These are phyloP conservation scores for Loris lydekkerianus DNA, from an alignment of 2,797 vertebrate species.

Conservation along the genomic window DNA sequence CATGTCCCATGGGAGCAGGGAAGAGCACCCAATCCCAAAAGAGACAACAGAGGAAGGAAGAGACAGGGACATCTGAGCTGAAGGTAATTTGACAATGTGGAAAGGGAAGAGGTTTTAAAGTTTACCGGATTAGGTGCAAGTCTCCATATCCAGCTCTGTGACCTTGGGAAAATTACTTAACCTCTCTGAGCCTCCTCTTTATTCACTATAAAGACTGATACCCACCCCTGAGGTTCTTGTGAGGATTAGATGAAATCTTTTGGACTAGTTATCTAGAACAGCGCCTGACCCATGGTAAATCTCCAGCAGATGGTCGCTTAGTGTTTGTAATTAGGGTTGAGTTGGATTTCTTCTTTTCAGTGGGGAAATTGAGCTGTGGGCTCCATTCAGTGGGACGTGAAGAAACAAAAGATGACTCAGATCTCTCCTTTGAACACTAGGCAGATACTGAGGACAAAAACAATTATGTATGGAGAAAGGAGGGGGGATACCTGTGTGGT, in stretches of 20 bases:
- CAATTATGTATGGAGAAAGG: background rate
- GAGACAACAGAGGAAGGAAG: background rate
- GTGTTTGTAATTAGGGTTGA: background rate
- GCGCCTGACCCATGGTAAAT: no score
- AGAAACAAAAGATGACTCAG: conserved; percentile 30
- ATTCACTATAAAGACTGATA: background rate
- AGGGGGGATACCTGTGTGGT: background rate
- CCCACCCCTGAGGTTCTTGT: background rate
- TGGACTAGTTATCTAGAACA: background rate
- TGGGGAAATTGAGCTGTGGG: background rate
- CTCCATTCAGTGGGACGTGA: background rate
- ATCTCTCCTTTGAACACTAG: background rate
- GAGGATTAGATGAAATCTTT: background rate
- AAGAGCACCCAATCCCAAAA: background rate
- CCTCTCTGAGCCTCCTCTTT: background rate
- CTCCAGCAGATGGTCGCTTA: background rate
- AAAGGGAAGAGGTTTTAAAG: background rate
- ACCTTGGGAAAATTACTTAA: background rate
- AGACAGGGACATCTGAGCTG: background rate
- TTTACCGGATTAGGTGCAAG: background rate
- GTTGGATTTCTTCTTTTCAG: background rate
- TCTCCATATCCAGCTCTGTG: background rate
- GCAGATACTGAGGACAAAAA: background rate
- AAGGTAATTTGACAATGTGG: background rate
- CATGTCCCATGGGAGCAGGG: background rate